Conservation (phyloP, 2,797 vertebrate species). For the Tangara arthus region DNA sequence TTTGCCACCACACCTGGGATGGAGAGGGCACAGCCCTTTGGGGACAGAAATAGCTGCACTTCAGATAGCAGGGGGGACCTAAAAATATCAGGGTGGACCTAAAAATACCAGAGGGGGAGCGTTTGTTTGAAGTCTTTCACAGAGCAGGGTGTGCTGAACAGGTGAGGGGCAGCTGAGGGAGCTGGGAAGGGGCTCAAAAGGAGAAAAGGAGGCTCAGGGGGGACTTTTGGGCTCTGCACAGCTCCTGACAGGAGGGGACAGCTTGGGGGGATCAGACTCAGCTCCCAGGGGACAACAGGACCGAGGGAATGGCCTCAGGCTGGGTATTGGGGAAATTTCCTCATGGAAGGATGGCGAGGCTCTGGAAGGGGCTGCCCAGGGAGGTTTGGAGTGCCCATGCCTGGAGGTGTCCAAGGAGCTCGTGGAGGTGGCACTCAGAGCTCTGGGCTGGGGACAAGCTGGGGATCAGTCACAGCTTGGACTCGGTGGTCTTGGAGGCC, state of each 20-base stretch:
- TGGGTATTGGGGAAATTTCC: not conserved
- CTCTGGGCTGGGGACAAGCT: not conserved
- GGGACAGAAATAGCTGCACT: not conserved
- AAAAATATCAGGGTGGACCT: not conserved
- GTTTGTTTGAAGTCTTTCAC: not conserved
- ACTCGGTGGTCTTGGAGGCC: fast-evolving
- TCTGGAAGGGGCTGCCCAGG: not conserved
- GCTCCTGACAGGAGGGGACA: not conserved
- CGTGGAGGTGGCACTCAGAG: fast-evolving
- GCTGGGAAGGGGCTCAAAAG: not conserved
- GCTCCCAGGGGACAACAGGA: not conserved
- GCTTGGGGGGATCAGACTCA: fast-evolving
- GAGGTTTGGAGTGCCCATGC: not conserved
- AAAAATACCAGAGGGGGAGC: not conserved
- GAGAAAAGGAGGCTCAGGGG: not conserved
- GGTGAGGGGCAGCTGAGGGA: not conserved
- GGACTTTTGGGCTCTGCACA: fast-evolving
- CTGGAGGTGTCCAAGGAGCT: not conserved
- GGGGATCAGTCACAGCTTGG: not conserved
- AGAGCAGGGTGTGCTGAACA: not conserved
- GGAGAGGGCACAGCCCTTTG: not conserved
- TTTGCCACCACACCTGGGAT: not conserved
- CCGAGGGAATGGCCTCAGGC: fast-evolving
- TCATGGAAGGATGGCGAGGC: not conserved
- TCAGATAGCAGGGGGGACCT: not conserved